Percentiles rank a stretch among this genome's conserved stretches.
These are phyloP conservation scores for Canis aureus DNA, from an alignment of 2,113 vertebrate species.

Conservation along the genomic window DNA sequence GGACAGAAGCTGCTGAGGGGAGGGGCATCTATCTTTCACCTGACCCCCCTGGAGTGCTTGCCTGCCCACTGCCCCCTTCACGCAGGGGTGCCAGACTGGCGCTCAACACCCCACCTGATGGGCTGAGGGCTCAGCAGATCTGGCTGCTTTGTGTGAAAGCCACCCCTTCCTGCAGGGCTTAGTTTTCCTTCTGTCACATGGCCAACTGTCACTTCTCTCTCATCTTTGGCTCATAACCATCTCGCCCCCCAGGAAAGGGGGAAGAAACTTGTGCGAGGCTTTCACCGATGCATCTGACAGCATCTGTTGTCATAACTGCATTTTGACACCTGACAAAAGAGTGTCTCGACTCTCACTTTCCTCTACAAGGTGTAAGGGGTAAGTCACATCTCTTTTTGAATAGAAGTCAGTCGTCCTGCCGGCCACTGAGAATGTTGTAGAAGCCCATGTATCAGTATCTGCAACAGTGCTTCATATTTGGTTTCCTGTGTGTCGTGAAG, in stretches of 20 bases:
- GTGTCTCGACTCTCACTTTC: neutral
- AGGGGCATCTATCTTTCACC: fast-evolving
- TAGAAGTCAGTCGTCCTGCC: neutral
- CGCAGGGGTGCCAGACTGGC: fast-evolving
- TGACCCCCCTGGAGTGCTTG: fast-evolving
- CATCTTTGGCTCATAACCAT: neutral
- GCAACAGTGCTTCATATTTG: conserved; percentile 67
- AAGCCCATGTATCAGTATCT: conserved; percentile 25
- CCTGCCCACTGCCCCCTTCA: neutral
- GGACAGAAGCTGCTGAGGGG: neutral
- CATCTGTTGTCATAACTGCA: neutral
- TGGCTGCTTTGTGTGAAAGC: fast-evolving
- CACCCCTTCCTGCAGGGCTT: neutral
- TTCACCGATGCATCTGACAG: neutral
- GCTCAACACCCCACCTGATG: no score
- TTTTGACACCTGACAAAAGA: neutral
- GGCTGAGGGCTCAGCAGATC: neutral
- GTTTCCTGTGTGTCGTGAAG: conserved; percentile 87
- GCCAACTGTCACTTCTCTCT: neutral
- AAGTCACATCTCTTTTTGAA: neutral
- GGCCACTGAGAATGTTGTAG: neutral
- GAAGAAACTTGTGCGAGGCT: neutral
- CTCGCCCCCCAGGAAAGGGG: neutral
- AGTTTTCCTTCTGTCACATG: neutral
- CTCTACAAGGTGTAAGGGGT: neutral